Conservation (phyloP, 2,888 invertebrate species). For the Callimorpha dominula region DNA sequence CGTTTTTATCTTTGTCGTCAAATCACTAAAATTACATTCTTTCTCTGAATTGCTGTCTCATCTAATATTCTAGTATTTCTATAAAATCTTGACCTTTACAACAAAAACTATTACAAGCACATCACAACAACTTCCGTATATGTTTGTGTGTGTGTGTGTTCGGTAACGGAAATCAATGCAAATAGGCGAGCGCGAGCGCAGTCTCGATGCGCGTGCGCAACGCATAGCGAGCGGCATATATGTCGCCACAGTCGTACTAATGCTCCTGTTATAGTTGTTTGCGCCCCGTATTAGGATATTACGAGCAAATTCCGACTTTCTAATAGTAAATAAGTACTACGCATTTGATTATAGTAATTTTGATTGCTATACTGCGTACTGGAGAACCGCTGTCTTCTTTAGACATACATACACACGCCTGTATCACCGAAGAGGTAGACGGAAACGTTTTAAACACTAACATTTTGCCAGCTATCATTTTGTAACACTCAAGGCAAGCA, state of each 20-base stretch:
- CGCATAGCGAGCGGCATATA: not conserved
- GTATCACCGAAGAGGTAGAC: not conserved
- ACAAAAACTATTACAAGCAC: not conserved
- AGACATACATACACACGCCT: not conserved
- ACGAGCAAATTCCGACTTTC: slow-evolving; percentile 4
- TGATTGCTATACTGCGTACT: not conserved
- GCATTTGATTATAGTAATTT: not conserved
- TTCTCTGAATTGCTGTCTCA: not conserved
- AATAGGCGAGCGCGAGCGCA: slow-evolving; percentile 35
- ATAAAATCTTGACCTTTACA: not conserved
- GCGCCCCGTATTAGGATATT: slow-evolving; percentile 18
- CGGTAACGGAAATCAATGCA: slow-evolving; percentile 54
- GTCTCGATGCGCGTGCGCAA: slow-evolving; percentile 21
- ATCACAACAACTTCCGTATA: slow-evolving; percentile 15
- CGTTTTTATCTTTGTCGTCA: too few species aligned
- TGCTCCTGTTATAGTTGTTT: slow-evolving; percentile 9
- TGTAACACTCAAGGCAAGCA: too few species aligned
- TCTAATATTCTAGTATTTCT: not conserved
- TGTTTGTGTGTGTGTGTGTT: slow-evolving; percentile 40
- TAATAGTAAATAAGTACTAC: slow-evolving; percentile 2
- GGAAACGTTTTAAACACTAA: not conserved
- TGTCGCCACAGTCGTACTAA: slow-evolving; percentile 12
- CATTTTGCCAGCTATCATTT: not conserved
- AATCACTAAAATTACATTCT: too few species aligned
- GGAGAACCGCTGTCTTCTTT: too few species aligned